Base-by-base conservation (phyloP, 2,797 vertebrate species). In the Dallia pectoralis region DNA sequence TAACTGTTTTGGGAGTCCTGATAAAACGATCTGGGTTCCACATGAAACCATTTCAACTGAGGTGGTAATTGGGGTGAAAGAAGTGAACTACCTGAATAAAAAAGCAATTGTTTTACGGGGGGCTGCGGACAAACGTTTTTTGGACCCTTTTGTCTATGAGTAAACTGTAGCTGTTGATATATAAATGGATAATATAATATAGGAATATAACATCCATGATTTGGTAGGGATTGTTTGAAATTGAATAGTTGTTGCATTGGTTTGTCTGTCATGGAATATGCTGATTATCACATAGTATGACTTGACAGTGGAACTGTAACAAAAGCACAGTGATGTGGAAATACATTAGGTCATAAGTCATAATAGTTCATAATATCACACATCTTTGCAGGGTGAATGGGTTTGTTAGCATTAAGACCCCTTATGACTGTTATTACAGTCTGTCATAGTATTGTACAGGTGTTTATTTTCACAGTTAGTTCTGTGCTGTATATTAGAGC, bases 401-500 rank as follows among this genome's bases (percentile, higher is more conserved):
- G 53, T 22, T 56, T 56, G n/a, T 56, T 18, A 56, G 19, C 18
- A 56, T 25, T 56, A 8, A 12, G 11, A 56, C n/a, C 22, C 4
- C 53, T 25, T 56, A 56, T 25, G n/a, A 56, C n/a, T 56, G 25
- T 63, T 9, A 63, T 63, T 30, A 63, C 29, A 63, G 27, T 30
- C 29, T 32, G 61, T 63, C 61, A 62, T 12, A 30, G 29, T 16
- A 5, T 30, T 30, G 29, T 63, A 63, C 29, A 63, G 15, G 27
- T 63, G 61, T 30, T 63, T 30, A 16, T 27, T 63, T 5, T 30
- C 22, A 29, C 22, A 4, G 25, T 15, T 62, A 62, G 11, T 18
- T n/a, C 32, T 76, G 32, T 59, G 53, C 62, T 69, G 62, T 74
- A 53, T 72, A 65, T 49, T 53, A 68, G 44, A 62, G n/a, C 70